Evolutionary conservation across 2,888 invertebrate species (phyloP), one percentile per base, ranked within the genome.

Genomic region (Zaprionus bogoriensis): DNA sequence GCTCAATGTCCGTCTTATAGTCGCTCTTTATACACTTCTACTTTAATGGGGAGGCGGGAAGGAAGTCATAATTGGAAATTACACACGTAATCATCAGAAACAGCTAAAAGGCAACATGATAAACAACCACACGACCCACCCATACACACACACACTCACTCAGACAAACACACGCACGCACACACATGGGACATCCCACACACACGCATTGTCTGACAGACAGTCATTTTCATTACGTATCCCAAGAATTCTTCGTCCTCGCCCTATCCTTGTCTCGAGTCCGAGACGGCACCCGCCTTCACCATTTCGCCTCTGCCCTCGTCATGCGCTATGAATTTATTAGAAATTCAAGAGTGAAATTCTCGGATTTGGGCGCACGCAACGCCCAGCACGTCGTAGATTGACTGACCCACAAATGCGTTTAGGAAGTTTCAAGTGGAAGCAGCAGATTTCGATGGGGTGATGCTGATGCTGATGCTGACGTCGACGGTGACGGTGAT

Each of bases 261-360:
- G 4, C 23, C 19, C 39, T 25, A 6, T 27, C 14, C 27, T 10
- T 53, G 17, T 46, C 14, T 45, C 12, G 48, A 17, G 39, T 63
- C 17, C 53, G 38, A 48, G 28, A 20, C 36, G 50, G 30, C 41
- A 27, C 20, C 45, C 32, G 23, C 7, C n/a, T 9, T 4, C 17
- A 27, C 42, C 22, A n/a, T n/a, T 23, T 44, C 38, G 7, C 17
- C 7, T 36, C 17, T 6, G 14, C 64, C 57, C 10, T 45, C 38
- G 46, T 51, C 27, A 22, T 36, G 58, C 39, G 63, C 82, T 64
- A 72, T 81, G 82, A 82, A 82, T 82, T 85, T 82, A 87, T 87
- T 85, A 81, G 84, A 86, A 86, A 80, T 70, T 87, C 80, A 70
- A 74, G 81, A 83, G 84, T 83, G 80, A 79, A 85, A 75, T 75